These are phyloP conservation scores for Pseudeuparius sepicola DNA, from an alignment of 2,888 invertebrate species.

Conservation along the genomic window DNA sequence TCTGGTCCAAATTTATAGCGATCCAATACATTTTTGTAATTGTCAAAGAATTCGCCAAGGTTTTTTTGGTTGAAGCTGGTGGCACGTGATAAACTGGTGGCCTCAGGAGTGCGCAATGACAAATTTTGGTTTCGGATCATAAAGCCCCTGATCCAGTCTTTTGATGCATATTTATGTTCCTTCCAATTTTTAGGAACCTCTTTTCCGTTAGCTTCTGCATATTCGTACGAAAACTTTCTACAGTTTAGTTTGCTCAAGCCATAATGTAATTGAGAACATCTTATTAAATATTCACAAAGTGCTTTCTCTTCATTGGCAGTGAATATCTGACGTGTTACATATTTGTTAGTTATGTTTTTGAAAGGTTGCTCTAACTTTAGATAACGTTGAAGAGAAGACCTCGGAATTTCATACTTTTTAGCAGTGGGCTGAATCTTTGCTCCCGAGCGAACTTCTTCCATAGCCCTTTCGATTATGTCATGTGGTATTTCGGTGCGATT, in stretches of 20 bases:
- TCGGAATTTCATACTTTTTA: too few species aligned
- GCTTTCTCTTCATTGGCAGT: constrained; percentile 6
- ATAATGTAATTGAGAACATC: constrained; percentile 14
- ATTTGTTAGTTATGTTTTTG: too few species aligned
- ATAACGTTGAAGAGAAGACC: too few species aligned
- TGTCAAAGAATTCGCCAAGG: constrained; percentile 22
- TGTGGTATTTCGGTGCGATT: too few species aligned
- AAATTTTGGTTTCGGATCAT: constrained; percentile 19
- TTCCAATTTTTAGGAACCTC: constrained; percentile 21
- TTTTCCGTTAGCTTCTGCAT: constrained; percentile 23
- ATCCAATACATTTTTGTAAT: constrained; percentile 9
- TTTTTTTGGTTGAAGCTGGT: constrained; percentile 26
- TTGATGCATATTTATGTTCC: constrained; percentile 16
- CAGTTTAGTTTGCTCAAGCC: constrained; percentile 17
- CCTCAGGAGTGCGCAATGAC: constrained; percentile 26
- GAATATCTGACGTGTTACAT: too few species aligned
- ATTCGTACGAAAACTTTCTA: constrained; percentile 18
- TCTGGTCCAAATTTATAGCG: constrained; percentile 13
- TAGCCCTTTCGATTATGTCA: too few species aligned
- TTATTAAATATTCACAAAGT: constrained; percentile 8
- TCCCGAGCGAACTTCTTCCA: too few species aligned
- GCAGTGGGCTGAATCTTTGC: too few species aligned
- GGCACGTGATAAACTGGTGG: constrained; percentile 28
- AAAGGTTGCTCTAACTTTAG: too few species aligned
- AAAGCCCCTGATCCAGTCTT: constrained; percentile 20